phyloP scores from a whole-genome alignment of 2,888 invertebrate species.

The Falcaria lacertinaria region DNA sequence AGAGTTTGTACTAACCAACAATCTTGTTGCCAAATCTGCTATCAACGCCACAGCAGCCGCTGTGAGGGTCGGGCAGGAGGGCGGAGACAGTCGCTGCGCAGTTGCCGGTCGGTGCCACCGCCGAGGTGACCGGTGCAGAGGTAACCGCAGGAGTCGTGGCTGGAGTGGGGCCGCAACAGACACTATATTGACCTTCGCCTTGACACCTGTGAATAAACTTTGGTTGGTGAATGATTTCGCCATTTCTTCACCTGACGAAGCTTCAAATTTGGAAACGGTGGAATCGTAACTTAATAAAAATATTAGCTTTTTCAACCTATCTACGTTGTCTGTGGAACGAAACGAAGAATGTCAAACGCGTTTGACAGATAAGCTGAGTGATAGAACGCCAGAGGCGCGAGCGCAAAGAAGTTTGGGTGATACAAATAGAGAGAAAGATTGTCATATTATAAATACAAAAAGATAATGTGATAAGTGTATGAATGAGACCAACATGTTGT shows the following conservation, averaged over 20 bases:
- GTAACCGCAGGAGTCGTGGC: background rate
- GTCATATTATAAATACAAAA: no score
- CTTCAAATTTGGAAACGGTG: constrained; percentile 6
- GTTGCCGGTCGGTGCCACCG: constrained; percentile 4
- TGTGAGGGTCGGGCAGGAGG: constrained; percentile 36
- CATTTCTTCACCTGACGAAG: constrained; percentile 9
- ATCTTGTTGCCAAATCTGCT: constrained; percentile 39
- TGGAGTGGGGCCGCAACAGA: constrained; percentile 32
- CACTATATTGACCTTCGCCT: constrained; percentile 20
- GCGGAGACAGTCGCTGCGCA: constrained; percentile 23
- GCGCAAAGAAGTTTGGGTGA: no score
- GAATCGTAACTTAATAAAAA: no score
- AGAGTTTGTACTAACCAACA: constrained; percentile 27
- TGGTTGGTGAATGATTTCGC: no score
- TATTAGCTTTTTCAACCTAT: no score
- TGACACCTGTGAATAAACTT: constrained; percentile 26
- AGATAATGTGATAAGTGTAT: no score
- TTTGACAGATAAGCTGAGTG: no score
- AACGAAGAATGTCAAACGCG: no score
- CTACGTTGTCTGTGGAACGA: no score
- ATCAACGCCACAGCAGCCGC: constrained; percentile 53
- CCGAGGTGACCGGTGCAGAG: background rate
- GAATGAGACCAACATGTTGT: no score
- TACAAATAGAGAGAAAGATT: no score
- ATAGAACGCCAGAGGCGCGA: no score